These are phyloP conservation scores for Dione vanillae DNA, from an alignment of 2,888 invertebrate genomes.

Conservation along the genomic window DNA sequence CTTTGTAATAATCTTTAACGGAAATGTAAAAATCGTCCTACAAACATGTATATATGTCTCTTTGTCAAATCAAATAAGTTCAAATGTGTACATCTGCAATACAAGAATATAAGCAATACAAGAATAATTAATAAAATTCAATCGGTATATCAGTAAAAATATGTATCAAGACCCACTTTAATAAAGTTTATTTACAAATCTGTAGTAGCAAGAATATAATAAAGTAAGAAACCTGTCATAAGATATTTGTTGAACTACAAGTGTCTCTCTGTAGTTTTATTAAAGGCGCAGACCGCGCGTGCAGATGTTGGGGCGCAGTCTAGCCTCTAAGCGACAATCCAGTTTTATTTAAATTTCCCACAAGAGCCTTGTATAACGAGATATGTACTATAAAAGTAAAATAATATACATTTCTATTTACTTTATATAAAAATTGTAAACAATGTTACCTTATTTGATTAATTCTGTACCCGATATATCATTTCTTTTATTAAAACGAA, in stretches of 20 bases:
- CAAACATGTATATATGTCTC: too few relatives aligned
- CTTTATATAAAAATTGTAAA: too few relatives aligned
- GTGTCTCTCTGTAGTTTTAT: slow-evolving; percentile 22
- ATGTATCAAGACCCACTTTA: background rate
- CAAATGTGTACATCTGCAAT: too few relatives aligned
- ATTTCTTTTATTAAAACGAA: too few relatives aligned
- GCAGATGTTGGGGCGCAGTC: slow-evolving; percentile 27
- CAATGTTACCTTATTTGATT: too few relatives aligned
- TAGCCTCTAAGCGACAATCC: slow-evolving; percentile 34
- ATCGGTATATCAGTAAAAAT: background rate
- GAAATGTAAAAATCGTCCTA: too few relatives aligned
- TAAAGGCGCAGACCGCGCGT: background rate
- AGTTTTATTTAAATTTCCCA: slow-evolving; percentile 33
- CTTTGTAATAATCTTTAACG: too few relatives aligned
- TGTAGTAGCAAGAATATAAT: background rate
- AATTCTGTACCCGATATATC: too few relatives aligned
- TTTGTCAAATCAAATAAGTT: too few relatives aligned
- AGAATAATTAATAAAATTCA: background rate
- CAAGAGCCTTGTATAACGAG: slow-evolving; percentile 16
- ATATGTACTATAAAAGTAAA: too few relatives aligned
- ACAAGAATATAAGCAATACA: background rate
- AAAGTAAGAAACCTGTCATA: slow-evolving; percentile 8
- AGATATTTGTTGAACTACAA: slow-evolving; percentile 20
- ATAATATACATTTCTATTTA: too few relatives aligned
- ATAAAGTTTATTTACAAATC: slow-evolving; percentile 1